phyloP scores from a whole-genome alignment of 1,140 invertebrate species.

The Ceratosolen fusciceps region DNA sequence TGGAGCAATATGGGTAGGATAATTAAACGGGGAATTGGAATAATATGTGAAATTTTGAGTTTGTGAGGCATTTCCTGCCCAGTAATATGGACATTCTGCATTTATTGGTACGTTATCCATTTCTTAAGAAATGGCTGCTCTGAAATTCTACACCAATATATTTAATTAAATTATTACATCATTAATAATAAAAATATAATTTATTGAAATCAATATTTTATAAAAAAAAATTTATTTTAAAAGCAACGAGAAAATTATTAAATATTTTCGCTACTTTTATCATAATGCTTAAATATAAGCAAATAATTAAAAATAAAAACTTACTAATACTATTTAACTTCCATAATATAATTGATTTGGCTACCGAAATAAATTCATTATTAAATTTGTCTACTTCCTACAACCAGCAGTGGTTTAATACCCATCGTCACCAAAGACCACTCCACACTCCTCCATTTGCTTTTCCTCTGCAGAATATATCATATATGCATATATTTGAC shows the following conservation, averaged over 20 bases:
- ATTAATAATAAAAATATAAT: not conserved
- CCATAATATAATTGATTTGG: slow-evolving; percentile 31
- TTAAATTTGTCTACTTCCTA: slow-evolving; percentile 8
- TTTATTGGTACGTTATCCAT: slow-evolving; percentile 59
- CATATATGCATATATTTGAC: not conserved
- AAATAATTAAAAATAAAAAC: not conserved
- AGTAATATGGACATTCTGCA: slow-evolving; percentile 54
- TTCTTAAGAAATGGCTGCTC: slow-evolving; percentile 35
- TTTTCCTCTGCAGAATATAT: slow-evolving; percentile 5
- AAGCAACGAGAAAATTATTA: not conserved
- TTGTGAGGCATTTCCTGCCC: slow-evolving; percentile 53
- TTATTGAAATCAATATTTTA: not conserved
- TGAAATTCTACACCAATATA: slow-evolving; percentile 19
- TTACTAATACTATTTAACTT: slow-evolving; percentile 41
- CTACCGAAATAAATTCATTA: slow-evolving; percentile 36
- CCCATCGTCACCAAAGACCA: slow-evolving; percentile 21
- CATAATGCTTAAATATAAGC: not conserved
- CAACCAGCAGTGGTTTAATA: not conserved
- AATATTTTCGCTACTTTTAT: not conserved
- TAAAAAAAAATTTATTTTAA: not conserved
- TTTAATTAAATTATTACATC: not conserved
- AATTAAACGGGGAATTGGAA: slow-evolving; percentile 44
- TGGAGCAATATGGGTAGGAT: slow-evolving; percentile 55
- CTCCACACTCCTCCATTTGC: slow-evolving; percentile 32
- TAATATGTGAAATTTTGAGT: slow-evolving; percentile 56